Evolutionary conservation across 2,888 invertebrate genomes (phyloP), one percentile per base, ranked within the genome.

Genomic region (Sinotaia quadrata): DNA sequence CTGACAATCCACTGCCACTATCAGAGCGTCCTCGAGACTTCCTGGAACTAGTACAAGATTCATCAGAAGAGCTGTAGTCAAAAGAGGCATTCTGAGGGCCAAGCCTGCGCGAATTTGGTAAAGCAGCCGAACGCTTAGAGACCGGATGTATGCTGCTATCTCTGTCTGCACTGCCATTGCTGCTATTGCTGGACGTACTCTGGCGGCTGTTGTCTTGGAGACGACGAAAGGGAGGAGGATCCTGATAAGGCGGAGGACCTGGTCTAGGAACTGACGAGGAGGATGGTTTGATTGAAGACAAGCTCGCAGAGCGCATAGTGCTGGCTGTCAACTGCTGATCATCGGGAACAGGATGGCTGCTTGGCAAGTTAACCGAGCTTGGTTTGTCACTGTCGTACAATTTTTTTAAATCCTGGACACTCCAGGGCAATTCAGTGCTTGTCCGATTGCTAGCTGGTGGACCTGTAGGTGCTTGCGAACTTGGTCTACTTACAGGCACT

Each of bases 381-480:
- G n/a, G n/a, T n/a, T 47, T 71, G 44, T 61, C 75, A 37, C 72
- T 65, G 71, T 76, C 76, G 61, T 75, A 81, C 54, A 76, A 74
- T 41, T 78, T 75, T 56, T 78, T 79, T 56, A 84, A 72, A 34
- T 74, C 72, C 68, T 81, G 80, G 2, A 84, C 84, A 75, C 81
- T 82, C 84, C 84, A 84, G 10, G 81, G 81, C 44, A 82, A 71
- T 47, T 81, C 81, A 56, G 73, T 62, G n/a, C 44, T 21, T 27
- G n/a, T 15, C 21, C 37, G 41, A 21, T 33, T 18, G 31, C 4
- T 47, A 8, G 47, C 21, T 7, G 47, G 1, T 18, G n/a, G n/a
- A n/a, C n/a, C n/a, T n/a, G n/a, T n/a, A n/a, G n/a, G n/a, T n/a
- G n/a, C n/a, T n/a, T n/a, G n/a, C n/a, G n/a, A n/a, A n/a, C n/a